These are phyloP conservation scores for Plagodis pulveraria DNA, from an alignment of 2,888 invertebrate species.

Conservation along the genomic window DNA sequence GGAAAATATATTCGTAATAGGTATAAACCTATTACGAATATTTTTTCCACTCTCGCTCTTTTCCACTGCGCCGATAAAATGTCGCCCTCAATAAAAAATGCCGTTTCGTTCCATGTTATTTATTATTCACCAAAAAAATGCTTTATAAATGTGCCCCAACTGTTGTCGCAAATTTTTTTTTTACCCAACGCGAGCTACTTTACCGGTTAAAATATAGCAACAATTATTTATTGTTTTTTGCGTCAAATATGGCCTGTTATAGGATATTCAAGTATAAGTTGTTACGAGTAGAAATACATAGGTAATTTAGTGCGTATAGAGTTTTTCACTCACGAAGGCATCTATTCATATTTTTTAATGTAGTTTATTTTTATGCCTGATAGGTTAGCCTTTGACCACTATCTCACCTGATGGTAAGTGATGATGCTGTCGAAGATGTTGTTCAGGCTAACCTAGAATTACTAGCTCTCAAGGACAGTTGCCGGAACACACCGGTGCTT, in stretches of 20 bases:
- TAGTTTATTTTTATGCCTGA: too few species aligned
- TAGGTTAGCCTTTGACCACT: too few species aligned
- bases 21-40: conserved; percentile 2
- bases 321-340: too few species aligned
- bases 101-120: conserved; percentile 23
- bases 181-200: conserved; percentile 2
- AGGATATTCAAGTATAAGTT: not conserved
- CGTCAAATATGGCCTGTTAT: not conserved
- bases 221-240: conserved; percentile 6
- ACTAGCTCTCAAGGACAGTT: too few species aligned
- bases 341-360: too few species aligned
- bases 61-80: conserved; percentile 33
- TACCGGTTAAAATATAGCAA: conserved; percentile 18
- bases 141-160: conserved; percentile 18
- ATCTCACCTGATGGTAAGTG: too few species aligned
- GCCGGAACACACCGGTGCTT: too few species aligned
- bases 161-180: conserved; percentile 27
- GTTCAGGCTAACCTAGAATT: too few species aligned
- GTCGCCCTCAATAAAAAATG: conserved; percentile 34
- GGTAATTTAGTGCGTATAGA: too few species aligned
- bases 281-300: too few species aligned
- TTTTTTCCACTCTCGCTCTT: conserved; percentile 5
- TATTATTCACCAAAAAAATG: conserved; percentile 14
- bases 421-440: too few species aligned
- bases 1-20: too few species aligned